Percentiles rank a stretch among this genome's conserved stretches.
phyloP scores from a whole-genome alignment of 2,113 vertebrate genomes.

The Addax nasomaculatus region DNA sequence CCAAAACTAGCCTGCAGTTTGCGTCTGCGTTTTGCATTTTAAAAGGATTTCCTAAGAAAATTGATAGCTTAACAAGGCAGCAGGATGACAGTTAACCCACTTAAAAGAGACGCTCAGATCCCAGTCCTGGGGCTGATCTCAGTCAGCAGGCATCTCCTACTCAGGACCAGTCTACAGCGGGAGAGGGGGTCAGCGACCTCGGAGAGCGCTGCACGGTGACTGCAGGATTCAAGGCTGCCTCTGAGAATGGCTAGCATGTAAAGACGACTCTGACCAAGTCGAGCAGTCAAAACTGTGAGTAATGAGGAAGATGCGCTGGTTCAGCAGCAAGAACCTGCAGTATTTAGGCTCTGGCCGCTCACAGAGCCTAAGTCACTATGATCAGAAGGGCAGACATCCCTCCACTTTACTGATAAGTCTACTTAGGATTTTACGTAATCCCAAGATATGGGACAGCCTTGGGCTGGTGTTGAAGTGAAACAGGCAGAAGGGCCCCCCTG shows the following conservation, averaged over 20 bases:
- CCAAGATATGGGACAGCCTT: background rate
- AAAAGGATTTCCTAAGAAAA: background rate
- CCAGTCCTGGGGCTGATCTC: background rate
- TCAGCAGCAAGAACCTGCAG: background rate
- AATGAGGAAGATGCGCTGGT: background rate
- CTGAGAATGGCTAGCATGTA: background rate
- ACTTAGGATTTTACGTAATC: background rate
- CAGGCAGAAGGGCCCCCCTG: rapidly evolving
- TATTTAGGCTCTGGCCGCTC: background rate
- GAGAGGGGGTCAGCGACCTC: too few relatives aligned
- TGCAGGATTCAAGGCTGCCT: background rate
- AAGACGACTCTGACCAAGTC: background rate
- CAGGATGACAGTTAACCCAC: background rate
- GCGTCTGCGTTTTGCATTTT: background rate
- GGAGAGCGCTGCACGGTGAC: background rate
- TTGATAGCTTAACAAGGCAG: background rate
- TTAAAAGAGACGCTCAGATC: background rate
- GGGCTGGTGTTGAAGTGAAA: background rate
- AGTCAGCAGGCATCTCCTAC: background rate
- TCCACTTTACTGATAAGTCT: background rate
- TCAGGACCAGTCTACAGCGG: background rate
- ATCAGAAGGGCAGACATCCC: background rate
- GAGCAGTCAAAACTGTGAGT: background rate
- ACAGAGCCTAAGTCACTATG: background rate
- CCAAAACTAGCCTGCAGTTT: background rate